phyloP scores from a whole-genome alignment of 53 echinoderm and acorn worm species.

The Stichopus horrens region DNA sequence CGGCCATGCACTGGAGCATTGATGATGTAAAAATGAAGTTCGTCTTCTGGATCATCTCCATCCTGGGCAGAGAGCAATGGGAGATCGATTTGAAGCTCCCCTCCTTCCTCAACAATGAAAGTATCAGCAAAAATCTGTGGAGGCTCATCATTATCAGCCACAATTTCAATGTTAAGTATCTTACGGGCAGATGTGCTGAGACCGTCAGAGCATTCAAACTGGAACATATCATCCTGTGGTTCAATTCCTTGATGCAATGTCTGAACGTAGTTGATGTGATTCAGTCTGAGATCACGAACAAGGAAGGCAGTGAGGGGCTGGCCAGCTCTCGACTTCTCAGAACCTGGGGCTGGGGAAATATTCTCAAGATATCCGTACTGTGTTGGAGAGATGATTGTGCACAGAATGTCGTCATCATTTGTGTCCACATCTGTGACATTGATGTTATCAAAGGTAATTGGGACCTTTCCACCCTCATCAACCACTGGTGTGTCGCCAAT shows the following conservation, averaged over 20 bases:
- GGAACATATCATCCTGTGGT: conserved; percentile 85
- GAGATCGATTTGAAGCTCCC: conserved; percentile 63
- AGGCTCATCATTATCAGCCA: conserved; percentile 83
- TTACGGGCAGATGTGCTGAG: conserved; percentile 70
- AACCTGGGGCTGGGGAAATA: conserved; percentile 95
- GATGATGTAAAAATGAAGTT: conserved; percentile 88
- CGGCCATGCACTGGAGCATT: conserved; percentile 70
- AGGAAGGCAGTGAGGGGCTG: conserved; percentile 93
- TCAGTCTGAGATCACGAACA: conserved; percentile 83
- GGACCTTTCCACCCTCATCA: conserved; percentile 72
- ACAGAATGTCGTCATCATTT: conserved; percentile 86
- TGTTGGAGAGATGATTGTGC: conserved; percentile 73
- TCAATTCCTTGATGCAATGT: conserved; percentile 78
- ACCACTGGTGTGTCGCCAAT: conserved; percentile 66
- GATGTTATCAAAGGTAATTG: conserved; percentile 62
- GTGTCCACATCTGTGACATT: conserved; percentile 77
- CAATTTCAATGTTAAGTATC: conserved; percentile 81
- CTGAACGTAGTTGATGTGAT: conserved; percentile 99
- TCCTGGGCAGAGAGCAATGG: conserved; percentile 75
- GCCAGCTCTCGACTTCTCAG: conserved; percentile 94
- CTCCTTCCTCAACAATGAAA: conserved; percentile 80
- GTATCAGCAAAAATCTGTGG: conserved; percentile 68
- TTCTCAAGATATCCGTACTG: conserved; percentile 87
- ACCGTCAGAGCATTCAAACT: conserved; percentile 88
- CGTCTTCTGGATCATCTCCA: conserved; percentile 70